Conservation (phyloP, 2,888 invertebrate genomes). For the Caenorhabditis angaria region DNA sequence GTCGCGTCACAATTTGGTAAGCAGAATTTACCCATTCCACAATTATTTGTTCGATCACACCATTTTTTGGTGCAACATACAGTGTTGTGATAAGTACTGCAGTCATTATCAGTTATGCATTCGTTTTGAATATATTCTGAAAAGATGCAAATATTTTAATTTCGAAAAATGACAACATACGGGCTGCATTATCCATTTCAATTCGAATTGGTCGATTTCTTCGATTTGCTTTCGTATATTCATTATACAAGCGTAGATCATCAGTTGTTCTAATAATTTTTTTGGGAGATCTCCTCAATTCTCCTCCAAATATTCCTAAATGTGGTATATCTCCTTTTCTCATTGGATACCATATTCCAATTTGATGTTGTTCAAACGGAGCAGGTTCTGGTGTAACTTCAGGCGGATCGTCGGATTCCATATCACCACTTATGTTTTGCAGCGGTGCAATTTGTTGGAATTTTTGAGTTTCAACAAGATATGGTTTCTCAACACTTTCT, state of each 20-base stretch:
- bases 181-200: conserved; percentile 48
- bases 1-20: conserved; percentile 34
- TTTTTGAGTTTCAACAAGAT: conserved; percentile 18
- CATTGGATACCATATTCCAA: conserved; percentile 44
- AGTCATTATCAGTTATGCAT: conserved; percentile 36
- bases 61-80: conserved; percentile 58
- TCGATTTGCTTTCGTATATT: conserved; percentile 56
- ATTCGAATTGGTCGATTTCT: conserved; percentile 50
- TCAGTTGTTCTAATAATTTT: not conserved
- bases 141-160: conserved; percentile 9
- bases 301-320: conserved; percentile 39
- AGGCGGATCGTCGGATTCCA: conserved; percentile 35
- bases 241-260: conserved; percentile 29
- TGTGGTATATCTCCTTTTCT: conserved; percentile 46
- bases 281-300: conserved; percentile 16
- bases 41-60: conserved; percentile 55
- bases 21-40: conserved; percentile 50
- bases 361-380: conserved; percentile 28
- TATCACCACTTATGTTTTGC: conserved; percentile 28
- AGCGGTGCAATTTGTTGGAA: conserved; percentile 25
- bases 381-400: conserved; percentile 32
- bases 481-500: conserved; percentile 12
- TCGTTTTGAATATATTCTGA: conserved; percentile 48
- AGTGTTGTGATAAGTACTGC: conserved; percentile 30
- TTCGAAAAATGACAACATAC: conserved; percentile 16